Evolutionary conservation across 1,140 invertebrate species (phyloP).

Genomic region (Drosophila ambigua): DNA sequence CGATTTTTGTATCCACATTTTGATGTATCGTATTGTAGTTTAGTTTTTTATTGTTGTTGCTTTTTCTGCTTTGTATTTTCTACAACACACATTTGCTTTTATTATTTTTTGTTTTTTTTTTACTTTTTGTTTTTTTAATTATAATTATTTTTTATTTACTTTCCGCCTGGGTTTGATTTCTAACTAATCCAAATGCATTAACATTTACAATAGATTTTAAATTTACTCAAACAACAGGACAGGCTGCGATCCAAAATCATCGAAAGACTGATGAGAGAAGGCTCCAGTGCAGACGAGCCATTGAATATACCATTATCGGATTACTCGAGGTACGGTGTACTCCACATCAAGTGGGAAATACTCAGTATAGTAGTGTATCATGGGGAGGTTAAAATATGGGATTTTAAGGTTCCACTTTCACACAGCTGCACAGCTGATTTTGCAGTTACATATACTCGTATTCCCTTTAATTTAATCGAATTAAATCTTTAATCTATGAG

Average conservation of each 20-base stretch:
- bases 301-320: slow-evolving; percentile 93
- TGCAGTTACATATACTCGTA: too few relatives aligned
- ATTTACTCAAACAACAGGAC: slow-evolving; percentile 86
- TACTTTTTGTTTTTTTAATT: background rate
- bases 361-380: too few relatives aligned
- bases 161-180: slow-evolving; percentile 47
- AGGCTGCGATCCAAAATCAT: slow-evolving; percentile 91
- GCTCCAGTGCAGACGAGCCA: slow-evolving; percentile 94
- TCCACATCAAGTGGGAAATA: too few relatives aligned
- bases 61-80: background rate
- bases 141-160: slow-evolving; percentile 27
- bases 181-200: slow-evolving; percentile 81
- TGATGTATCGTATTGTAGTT: background rate
- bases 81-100: background rate
- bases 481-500: too few relatives aligned
- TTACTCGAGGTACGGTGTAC: slow-evolving; percentile 89
- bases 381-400: too few relatives aligned
- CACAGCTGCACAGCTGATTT: too few relatives aligned
- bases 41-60: too few relatives aligned
- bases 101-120: background rate
- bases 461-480: too few relatives aligned
- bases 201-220: slow-evolving; percentile 82
- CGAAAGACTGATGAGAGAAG: slow-evolving; percentile 90
- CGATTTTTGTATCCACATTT: background rate
- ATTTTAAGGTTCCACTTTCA: too few relatives aligned